Evolutionary conservation across 2,797 vertebrate species (phyloP), one percentile per base, ranked within the genome.

Genomic region (Muscicapa comitata): DNA sequence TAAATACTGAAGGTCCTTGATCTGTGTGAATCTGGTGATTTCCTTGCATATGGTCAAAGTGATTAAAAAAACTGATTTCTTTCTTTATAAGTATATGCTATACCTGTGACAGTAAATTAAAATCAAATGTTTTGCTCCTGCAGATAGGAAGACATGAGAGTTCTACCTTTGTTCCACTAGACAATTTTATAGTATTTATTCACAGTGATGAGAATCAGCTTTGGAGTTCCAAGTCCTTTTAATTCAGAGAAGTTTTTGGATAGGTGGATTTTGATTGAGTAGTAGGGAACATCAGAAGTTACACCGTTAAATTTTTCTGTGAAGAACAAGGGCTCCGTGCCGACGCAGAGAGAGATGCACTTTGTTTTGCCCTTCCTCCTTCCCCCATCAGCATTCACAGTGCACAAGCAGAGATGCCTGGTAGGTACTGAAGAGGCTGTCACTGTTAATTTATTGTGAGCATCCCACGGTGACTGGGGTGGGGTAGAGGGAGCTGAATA

Each of bases 221-320:
- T 90, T 79, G 58, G 24, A 31, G 4, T 76, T 57, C 35, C 15
- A 53, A 11, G 17, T 65, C 17, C 7, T 19, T 71, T 63, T 8
- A 5, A 31, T 40, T 87, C 42, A 40, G 35, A 58, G 38, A 8
- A 33, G 11, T 87, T 79, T 71, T 79, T 71, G 59, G 63, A 20
- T 54, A 0, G 0, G 13, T 53, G 31, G 31, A 8, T 67, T 85
- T 92, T 76, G 37, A 35, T 7, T 4, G 3, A 70, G 21, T 28
- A 35, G 67, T 28, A 54, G n/a, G 16, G 26, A 77, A 37, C 38
- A 38, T 66, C 21, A 33, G 5, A 88, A 81, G 40, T 81, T 72
- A n/a, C 11, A 17, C 20, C 0, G 0, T 61, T 71, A 26, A 20
- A n/a, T 68, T 90, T 83, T 58, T 81, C 38, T 0, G 0, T 42